A percentile compares a stretch with the other conserved stretches of the same genome.
Conservation (phyloP, 2,888 invertebrate genomes). For the Tetragonisca angustula region DNA sequence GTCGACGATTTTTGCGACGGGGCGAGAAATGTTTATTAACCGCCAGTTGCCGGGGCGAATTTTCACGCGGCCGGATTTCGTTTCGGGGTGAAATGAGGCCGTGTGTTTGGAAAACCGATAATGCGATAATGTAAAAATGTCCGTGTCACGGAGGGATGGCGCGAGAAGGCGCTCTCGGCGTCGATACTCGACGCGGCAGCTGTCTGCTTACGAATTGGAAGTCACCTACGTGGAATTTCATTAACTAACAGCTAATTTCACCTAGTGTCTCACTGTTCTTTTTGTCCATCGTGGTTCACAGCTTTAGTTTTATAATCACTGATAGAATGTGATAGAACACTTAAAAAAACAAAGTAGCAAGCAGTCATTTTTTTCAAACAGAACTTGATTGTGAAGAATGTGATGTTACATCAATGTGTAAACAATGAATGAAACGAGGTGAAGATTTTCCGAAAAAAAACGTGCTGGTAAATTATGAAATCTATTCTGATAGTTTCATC, state of each 20-base stretch:
- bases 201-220: background rate
- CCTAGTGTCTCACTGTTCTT: background rate
- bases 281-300: background rate
- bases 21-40: conserved; percentile 23
- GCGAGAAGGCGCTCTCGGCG: background rate
- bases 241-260: background rate
- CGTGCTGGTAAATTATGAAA: background rate
- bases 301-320: background rate
- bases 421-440: background rate
- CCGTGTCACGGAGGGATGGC: background rate
- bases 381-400: background rate
- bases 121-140: conserved; percentile 1
- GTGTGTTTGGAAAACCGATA: conserved; percentile 7
- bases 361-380: too few species aligned
- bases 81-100: background rate
- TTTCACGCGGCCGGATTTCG: conserved; percentile 8
- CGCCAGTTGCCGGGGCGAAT: background rate
- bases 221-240: background rate
- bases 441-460: background rate
- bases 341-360: background rate
- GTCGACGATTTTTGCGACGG: conserved; percentile 4
- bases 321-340: background rate
- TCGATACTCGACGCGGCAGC: background rate
- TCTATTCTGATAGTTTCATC: background rate
- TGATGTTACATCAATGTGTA: background rate